Evolutionary conservation across 2,888 invertebrate genomes (phyloP).

Genomic region (Girardia tigrina): DNA sequence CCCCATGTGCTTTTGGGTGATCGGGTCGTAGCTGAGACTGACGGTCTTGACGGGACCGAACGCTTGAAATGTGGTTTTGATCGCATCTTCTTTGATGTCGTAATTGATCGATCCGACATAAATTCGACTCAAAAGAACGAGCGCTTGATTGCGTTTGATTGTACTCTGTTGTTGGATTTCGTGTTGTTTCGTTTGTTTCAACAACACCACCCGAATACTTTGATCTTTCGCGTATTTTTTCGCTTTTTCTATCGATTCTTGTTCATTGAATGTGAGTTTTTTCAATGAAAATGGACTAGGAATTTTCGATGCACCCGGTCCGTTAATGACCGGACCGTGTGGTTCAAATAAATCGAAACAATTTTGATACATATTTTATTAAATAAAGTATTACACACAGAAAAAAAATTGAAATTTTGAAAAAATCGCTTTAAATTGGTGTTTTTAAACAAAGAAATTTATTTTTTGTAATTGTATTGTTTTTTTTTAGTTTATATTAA

Average conservation of each 20-base stretch:
- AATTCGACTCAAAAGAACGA: conserved; percentile 58
- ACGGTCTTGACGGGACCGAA: conserved; percentile 99
- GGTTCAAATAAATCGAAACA: conserved; percentile 53
- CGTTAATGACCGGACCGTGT: conserved; percentile 62
- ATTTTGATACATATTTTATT: background rate
- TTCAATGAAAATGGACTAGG: conserved; percentile 70
- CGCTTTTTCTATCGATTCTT: conserved; percentile 76
- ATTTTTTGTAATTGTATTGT: too few species aligned
- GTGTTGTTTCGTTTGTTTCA: conserved; percentile 35
- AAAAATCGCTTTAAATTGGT: too few species aligned
- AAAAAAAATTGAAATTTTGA: too few species aligned
- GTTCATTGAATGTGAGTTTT: conserved; percentile 71
- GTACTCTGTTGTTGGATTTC: conserved; percentile 25
- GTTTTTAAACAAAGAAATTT: too few species aligned
- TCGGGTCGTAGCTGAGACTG: conserved; percentile 98
- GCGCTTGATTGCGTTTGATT: conserved; percentile 32
- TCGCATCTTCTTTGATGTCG: conserved; percentile 87
- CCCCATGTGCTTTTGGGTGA: conserved; percentile 95
- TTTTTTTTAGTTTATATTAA: too few species aligned
- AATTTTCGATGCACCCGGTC: conserved; percentile 73
- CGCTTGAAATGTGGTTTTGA: conserved; percentile 82
- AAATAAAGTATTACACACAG: too few species aligned
- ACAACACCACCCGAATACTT: conserved; percentile 63
- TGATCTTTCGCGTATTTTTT: conserved; percentile 99
- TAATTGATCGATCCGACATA: conserved; percentile 99